Conservation (phyloP, 53 echinoderm and acorn worm genomes). For the Arbacia lixula region DNA sequence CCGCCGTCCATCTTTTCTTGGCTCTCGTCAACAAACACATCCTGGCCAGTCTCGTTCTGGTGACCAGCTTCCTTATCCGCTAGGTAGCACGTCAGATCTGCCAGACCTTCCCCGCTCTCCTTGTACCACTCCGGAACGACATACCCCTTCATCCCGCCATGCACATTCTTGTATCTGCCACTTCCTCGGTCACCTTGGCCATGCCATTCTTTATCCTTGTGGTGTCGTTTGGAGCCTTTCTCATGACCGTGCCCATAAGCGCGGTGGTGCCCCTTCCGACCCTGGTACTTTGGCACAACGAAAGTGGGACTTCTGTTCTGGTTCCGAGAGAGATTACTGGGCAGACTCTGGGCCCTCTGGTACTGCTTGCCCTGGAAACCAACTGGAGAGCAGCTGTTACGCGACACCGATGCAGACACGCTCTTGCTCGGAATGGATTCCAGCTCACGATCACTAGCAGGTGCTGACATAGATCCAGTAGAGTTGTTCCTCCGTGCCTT, state of each 20-base stretch:
- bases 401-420: slow-evolving; percentile 83
- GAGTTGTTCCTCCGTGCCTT: slow-evolving; percentile 49
- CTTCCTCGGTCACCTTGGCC: background rate
- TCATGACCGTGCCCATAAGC: slow-evolving; percentile 18
- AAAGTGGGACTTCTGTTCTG: slow-evolving; percentile 56
- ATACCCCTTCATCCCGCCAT: slow-evolving; percentile 38
- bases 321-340: slow-evolving; percentile 64
- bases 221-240: slow-evolving; percentile 20
- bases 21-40: slow-evolving; percentile 53
- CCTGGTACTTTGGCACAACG: slow-evolving; percentile 72
- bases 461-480: slow-evolving; percentile 41
- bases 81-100: slow-evolving; percentile 30
- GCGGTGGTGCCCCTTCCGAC: slow-evolving; percentile 56
- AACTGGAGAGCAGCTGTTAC: slow-evolving; percentile 81
- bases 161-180: slow-evolving; percentile 22
- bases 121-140: slow-evolving; percentile 41
- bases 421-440: slow-evolving; percentile 64
- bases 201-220: slow-evolving; percentile 3
- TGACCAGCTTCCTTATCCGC: slow-evolving; percentile 20
- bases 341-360: slow-evolving; percentile 88
- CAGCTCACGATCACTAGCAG: slow-evolving; percentile 47
- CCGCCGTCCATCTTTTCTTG: slow-evolving; percentile 17
- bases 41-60: slow-evolving; percentile 21
- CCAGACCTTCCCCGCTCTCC: slow-evolving; percentile 29
- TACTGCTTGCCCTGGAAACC: slow-evolving; percentile 65